Conservation (phyloP, 2,888 invertebrate genomes). For the Monochamus alternatus region DNA sequence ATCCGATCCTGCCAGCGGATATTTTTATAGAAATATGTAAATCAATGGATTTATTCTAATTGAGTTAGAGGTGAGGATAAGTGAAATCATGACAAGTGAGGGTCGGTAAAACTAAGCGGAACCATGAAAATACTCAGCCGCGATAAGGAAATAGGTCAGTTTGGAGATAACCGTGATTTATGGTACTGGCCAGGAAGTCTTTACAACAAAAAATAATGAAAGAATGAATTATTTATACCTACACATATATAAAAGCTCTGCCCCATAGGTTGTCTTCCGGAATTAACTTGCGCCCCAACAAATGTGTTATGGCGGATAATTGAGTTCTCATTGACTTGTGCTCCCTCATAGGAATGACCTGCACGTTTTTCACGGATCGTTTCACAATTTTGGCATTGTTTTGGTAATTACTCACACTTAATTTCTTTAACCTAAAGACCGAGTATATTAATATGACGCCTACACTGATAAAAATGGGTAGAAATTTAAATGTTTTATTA, state of each 20-base stretch:
- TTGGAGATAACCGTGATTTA: slow-evolving; percentile 35
- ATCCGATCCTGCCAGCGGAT: too few relatives aligned
- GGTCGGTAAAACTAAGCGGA: slow-evolving; percentile 34
- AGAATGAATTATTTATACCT: slow-evolving; percentile 23
- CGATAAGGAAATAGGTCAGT: slow-evolving; percentile 35
- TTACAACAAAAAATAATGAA: slow-evolving; percentile 32
- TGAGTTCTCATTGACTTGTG: neutral
- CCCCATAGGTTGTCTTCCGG: slow-evolving; percentile 9
- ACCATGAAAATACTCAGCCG: slow-evolving; percentile 27
- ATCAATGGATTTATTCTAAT: neutral
- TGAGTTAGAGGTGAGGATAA: slow-evolving; percentile 7
- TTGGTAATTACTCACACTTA: neutral
- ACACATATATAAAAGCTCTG: slow-evolving; percentile 20
- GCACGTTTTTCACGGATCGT: neutral
- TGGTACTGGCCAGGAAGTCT: slow-evolving; percentile 25
- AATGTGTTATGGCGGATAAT: slow-evolving; percentile 6
- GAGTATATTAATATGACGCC: neutral
- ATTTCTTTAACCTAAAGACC: neutral
- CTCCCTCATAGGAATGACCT: neutral
- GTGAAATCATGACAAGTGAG: slow-evolving; percentile 35
- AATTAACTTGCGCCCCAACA: neutral
- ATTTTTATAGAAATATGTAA: neutral
- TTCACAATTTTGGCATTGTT: neutral
- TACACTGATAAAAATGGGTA: too few relatives aligned
- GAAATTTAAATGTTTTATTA: too few relatives aligned